A percentile compares a stretch with the other conserved stretches of the same genome.
Evolutionary conservation across 1,140 invertebrate genomes (phyloP).

Genomic region (Drosophila rufa): DNA sequence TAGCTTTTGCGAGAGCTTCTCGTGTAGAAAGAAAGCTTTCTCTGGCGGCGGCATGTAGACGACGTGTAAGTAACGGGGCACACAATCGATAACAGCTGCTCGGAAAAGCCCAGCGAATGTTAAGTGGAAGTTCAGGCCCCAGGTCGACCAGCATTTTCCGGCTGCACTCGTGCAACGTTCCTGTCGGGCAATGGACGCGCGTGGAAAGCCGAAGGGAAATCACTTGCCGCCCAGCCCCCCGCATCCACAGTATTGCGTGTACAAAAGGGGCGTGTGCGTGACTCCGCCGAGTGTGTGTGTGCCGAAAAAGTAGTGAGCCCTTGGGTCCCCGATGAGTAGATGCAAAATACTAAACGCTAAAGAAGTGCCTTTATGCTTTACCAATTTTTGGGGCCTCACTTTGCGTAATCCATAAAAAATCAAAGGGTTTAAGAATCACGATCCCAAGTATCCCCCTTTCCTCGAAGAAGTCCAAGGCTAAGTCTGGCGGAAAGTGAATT

Average conservation of each 20-base stretch:
- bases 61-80: conserved; percentile 3
- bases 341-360: conserved; percentile 26
- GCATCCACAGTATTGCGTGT: conserved; percentile 36
- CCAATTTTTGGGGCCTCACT: conserved; percentile 10
- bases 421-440: background rate
- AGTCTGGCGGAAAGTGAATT: background rate
- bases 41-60: conserved; percentile 5
- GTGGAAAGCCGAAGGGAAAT: conserved; percentile 31
- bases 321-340: conserved; percentile 22
- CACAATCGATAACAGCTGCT: conserved; percentile 23
- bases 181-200: conserved; percentile 68
- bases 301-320: conserved; percentile 22
- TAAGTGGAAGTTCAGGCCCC: conserved; percentile 22
- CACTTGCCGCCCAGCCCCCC: conserved; percentile 31
- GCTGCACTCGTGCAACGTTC: conserved; percentile 74
- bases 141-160: conserved; percentile 50
- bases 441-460: background rate
- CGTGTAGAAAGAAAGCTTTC: conserved; percentile 29
- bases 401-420: conserved; percentile 11
- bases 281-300: conserved; percentile 22
- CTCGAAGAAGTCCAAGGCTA: background rate
- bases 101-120: conserved; percentile 21
- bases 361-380: conserved; percentile 51
- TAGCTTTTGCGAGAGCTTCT: conserved; percentile 10
- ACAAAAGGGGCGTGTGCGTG: conserved; percentile 55